Evolutionary conservation across 2,797 vertebrate genomes (phyloP).

Genomic region (Decapterus maruadsi): DNA sequence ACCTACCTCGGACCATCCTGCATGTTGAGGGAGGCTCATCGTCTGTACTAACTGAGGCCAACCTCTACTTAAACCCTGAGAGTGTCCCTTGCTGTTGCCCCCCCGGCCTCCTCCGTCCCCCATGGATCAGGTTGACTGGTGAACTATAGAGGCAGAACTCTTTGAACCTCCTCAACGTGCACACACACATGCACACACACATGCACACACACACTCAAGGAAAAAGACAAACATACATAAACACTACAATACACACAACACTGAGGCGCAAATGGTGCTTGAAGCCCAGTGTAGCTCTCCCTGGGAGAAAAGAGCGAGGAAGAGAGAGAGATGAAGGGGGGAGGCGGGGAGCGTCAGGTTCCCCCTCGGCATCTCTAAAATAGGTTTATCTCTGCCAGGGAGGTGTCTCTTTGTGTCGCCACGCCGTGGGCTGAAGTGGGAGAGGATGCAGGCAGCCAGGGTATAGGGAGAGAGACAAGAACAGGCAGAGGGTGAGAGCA

Average conservation of each 20-base stretch:
- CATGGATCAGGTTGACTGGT: slow-evolving; percentile 73
- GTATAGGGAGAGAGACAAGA: slow-evolving; percentile 66
- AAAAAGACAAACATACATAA: neutral
- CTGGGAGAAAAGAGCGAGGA: slow-evolving; percentile 43
- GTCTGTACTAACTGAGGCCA: slow-evolving; percentile 22
- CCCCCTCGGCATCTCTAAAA: slow-evolving; percentile 71
- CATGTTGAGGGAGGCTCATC: slow-evolving; percentile 3
- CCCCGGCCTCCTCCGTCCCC: slow-evolving; percentile 29
- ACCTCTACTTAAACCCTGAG: slow-evolving; percentile 54
- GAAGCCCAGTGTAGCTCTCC: slow-evolving; percentile 70
- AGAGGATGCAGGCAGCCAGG: slow-evolving; percentile 77
- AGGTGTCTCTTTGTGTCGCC: slow-evolving; percentile 81
- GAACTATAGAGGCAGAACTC: slow-evolving; percentile 61
- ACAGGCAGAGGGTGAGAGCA: slow-evolving; percentile 62
- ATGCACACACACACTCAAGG: neutral
- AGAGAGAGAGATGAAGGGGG: slow-evolving; percentile 57
- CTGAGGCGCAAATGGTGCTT: slow-evolving; percentile 80
- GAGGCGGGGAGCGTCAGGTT: slow-evolving; percentile 69
- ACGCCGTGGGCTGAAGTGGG: slow-evolving; percentile 64
- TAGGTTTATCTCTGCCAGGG: slow-evolving; percentile 84
- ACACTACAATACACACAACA: slow-evolving; percentile 14
- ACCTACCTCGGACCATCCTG: neutral
- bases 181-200: neutral
- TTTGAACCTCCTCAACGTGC: slow-evolving; percentile 64
- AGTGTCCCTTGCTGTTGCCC: slow-evolving; percentile 45